Conservation (phyloP, 2,888 invertebrate genomes). For the Thymelicus sylvestris region DNA sequence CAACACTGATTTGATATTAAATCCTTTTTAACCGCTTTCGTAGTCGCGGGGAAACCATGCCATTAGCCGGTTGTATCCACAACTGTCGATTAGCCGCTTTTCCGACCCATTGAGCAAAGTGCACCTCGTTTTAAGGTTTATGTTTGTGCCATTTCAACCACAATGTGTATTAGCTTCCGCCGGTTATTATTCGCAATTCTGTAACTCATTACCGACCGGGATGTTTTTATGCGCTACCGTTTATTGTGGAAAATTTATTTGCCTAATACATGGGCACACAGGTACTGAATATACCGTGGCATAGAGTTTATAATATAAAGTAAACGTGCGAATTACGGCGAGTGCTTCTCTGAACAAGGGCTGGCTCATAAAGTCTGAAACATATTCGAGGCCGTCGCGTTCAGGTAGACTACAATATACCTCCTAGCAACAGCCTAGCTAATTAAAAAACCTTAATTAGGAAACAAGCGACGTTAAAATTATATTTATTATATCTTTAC, state of each 20-base stretch:
- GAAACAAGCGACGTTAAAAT: too few relatives aligned
- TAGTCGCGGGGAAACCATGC: slow-evolving; percentile 15
- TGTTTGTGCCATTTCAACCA: slow-evolving; percentile 32
- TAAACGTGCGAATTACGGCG: neutral
- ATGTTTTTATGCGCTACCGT: slow-evolving; percentile 18
- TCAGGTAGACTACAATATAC: neutral
- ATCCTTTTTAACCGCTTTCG: neutral
- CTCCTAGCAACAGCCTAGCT: too few relatives aligned
- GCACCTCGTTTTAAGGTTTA: slow-evolving; percentile 32
- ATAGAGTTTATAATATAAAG: too few relatives aligned
- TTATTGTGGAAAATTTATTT: slow-evolving; percentile 17
- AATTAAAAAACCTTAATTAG: too few relatives aligned
- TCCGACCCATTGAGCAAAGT: slow-evolving; percentile 39
- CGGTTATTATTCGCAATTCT: slow-evolving; percentile 25
- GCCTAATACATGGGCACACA: neutral
- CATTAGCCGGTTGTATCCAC: slow-evolving; percentile 38
- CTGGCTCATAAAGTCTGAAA: slow-evolving; percentile 5
- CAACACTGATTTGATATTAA: too few relatives aligned
- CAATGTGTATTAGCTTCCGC: slow-evolving; percentile 28
- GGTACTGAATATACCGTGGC: too few relatives aligned
- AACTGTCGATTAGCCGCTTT: slow-evolving; percentile 41
- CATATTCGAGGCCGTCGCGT: neutral
- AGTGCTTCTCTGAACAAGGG: neutral
- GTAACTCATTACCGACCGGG: slow-evolving; percentile 15
- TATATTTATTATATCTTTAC: too few relatives aligned